Evolutionary conservation across 1,140 invertebrate genomes (phyloP).

Genomic region (Mylabris phalerata): DNA sequence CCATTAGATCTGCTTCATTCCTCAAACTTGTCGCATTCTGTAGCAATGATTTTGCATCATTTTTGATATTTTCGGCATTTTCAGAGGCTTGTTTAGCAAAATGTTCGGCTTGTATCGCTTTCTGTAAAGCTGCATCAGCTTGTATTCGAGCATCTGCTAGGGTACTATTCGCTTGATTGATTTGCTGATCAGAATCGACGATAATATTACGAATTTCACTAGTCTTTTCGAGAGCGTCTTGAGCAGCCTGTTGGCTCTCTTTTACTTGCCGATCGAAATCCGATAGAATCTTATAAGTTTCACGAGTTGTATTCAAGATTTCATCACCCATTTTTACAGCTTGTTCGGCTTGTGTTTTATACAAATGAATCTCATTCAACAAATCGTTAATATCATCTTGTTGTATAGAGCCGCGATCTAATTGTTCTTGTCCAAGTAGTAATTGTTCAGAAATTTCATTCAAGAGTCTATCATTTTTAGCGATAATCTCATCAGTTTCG

Average conservation of each 20-base stretch:
- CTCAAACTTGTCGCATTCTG: slow-evolving; percentile 64
- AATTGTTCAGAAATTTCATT: slow-evolving; percentile 56
- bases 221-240: slow-evolving; percentile 55
- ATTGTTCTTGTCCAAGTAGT: slow-evolving; percentile 44
- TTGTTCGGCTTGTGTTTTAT: slow-evolving; percentile 66
- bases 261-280: slow-evolving; percentile 87
- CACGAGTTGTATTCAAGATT: slow-evolving; percentile 78
- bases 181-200: slow-evolving; percentile 52
- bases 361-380: slow-evolving; percentile 60
- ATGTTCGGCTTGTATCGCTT: slow-evolving; percentile 68
- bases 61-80: slow-evolving; percentile 68
- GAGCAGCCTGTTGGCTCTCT: slow-evolving; percentile 62
- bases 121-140: slow-evolving; percentile 65
- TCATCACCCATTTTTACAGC: slow-evolving; percentile 78
- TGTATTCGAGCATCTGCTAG: slow-evolving; percentile 68
- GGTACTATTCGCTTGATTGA: slow-evolving; percentile 63
- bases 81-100: slow-evolving; percentile 64
- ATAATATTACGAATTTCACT: slow-evolving; percentile 50
- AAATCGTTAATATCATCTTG: slow-evolving; percentile 58
- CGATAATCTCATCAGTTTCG: slow-evolving; percentile 41
- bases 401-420: slow-evolving; percentile 49
- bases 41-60: slow-evolving; percentile 69
- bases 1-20: slow-evolving; percentile 69
- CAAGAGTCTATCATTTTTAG: slow-evolving; percentile 47
- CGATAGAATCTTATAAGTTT: slow-evolving; percentile 73